Evolutionary conservation across 2,888 invertebrate species (phyloP).

Genomic region (Napeogenes sylphis): DNA sequence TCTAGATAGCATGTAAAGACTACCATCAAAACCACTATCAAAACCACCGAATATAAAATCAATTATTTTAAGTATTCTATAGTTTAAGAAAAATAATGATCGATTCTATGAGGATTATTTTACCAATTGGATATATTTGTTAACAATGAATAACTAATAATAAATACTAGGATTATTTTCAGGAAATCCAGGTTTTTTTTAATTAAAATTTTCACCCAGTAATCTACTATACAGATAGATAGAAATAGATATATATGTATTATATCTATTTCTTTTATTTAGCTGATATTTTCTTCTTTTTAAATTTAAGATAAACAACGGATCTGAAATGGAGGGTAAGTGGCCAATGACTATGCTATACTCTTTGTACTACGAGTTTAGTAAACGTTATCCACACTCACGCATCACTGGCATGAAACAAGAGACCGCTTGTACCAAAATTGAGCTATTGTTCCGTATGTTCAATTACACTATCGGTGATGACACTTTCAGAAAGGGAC

Average conservation of each 20-base stretch:
- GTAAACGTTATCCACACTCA: slow-evolving; percentile 87
- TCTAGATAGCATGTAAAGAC: no score
- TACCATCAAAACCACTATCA: no score
- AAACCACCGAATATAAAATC: no score
- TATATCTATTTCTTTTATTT: background rate
- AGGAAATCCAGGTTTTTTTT: background rate
- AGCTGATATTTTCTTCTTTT: slow-evolving; percentile 9
- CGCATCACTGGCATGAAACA: slow-evolving; percentile 85
- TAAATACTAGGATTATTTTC: no score
- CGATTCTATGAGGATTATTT: no score
- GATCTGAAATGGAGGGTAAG: slow-evolving; percentile 85
- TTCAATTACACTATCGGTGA: slow-evolving; percentile 90
- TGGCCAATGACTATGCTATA: slow-evolving; percentile 89
- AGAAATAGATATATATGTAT: no score
- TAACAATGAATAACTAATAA: no score
- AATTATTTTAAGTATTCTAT: no score
- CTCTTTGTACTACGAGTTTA: slow-evolving; percentile 88
- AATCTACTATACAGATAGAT: no score
- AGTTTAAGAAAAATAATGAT: no score
- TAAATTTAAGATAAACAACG: slow-evolving; percentile 79
- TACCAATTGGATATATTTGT: no score
- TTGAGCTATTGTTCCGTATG: slow-evolving; percentile 91
- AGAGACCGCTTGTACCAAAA: slow-evolving; percentile 85
- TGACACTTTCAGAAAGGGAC: slow-evolving; percentile 84
- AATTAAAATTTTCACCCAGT: no score